Evolutionary conservation across 2,888 invertebrate genomes (phyloP).

Genomic region (Lamellibrachia satsuma): DNA sequence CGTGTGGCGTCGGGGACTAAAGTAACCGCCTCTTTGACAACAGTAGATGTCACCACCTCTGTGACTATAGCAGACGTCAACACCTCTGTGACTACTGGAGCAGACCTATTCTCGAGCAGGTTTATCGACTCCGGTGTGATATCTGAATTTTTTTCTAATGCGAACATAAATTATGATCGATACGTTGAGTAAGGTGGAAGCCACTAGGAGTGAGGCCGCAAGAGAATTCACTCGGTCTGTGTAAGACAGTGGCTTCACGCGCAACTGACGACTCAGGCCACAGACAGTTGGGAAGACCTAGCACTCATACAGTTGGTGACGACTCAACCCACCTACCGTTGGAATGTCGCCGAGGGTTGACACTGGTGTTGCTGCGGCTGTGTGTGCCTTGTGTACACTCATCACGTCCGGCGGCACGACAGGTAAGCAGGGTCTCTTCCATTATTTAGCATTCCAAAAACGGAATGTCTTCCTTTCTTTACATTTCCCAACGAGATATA

Average conservation of each 20-base stretch:
- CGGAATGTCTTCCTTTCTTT: too few species aligned
- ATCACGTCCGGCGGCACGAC: not conserved
- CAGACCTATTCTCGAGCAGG: too few species aligned
- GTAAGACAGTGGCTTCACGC: not conserved
- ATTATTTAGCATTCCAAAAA: not conserved
- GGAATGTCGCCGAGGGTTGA: not conserved
- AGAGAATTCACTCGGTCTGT: not conserved
- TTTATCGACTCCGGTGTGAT: too few species aligned
- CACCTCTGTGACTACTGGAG: too few species aligned
- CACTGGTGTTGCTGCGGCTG: not conserved
- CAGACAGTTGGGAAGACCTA: not conserved
- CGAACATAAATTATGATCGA: not conserved
- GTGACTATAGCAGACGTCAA: too few species aligned
- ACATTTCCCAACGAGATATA: not conserved
- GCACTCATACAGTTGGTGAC: not conserved
- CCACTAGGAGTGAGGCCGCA: not conserved
- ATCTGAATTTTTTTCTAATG: too few species aligned
- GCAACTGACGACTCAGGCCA: not conserved
- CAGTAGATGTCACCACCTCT: too few species aligned
- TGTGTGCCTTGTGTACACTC: not conserved
- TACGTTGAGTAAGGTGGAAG: not conserved
- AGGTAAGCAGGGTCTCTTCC: not conserved
- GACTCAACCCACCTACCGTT: not conserved
- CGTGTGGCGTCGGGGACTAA: too few species aligned
- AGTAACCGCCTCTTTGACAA: too few species aligned